Evolutionary conservation across 2,888 invertebrate genomes (phyloP).

Genomic region (Bimastos eiseni): DNA sequence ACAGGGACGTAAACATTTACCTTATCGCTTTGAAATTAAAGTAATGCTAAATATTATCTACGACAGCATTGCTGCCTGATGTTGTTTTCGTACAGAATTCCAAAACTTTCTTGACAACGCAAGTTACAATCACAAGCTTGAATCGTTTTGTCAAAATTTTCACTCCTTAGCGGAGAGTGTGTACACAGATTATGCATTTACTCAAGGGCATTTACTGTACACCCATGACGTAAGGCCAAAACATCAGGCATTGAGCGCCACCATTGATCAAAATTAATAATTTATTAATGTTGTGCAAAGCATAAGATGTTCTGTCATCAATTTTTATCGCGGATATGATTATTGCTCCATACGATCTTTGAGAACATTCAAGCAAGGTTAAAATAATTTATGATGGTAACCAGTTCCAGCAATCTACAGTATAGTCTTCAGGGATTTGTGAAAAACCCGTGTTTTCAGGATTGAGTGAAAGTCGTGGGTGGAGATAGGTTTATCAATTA

Average conservation of each 20-base stretch:
- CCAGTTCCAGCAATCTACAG: no score
- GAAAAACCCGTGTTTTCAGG: no score
- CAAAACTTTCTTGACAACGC: neutral
- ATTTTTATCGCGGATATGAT: no score
- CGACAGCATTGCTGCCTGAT: conserved; percentile 16
- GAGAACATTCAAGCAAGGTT: no score
- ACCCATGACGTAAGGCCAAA: neutral
- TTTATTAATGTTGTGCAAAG: no score
- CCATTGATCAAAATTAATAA: neutral
- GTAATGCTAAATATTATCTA: conserved; percentile 18
- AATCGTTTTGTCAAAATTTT: neutral
- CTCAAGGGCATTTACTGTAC: neutral
- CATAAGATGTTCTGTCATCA: no score
- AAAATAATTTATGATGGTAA: no score
- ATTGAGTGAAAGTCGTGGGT: no score
- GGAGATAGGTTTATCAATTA: no score
- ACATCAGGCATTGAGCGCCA: neutral
- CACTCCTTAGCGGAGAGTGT: neutral
- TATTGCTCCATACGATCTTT: no score
- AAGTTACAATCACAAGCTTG: neutral
- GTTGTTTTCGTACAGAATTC: neutral
- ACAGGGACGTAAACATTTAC: neutral
- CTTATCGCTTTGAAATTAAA: neutral
- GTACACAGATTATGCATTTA: neutral
- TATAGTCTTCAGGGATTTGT: no score